Evolutionary conservation across 2,113 vertebrate species (phyloP).

Genomic region (Azemiops feae): DNA sequence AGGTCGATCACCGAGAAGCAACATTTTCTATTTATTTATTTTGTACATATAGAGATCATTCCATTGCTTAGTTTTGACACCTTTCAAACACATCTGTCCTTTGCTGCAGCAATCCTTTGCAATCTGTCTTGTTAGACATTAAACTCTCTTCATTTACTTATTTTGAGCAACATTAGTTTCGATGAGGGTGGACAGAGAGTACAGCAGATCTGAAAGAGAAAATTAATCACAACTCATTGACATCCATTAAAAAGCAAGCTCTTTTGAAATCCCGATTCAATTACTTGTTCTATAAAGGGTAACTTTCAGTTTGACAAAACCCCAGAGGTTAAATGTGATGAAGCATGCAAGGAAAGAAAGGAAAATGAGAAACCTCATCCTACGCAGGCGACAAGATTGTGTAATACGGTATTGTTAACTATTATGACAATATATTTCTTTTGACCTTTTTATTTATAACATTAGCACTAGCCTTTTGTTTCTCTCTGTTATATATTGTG

Average conservation of each 20-base stretch:
- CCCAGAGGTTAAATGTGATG: slow-evolving; percentile 29
- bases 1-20: background rate
- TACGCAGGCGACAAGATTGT: slow-evolving; percentile 8
- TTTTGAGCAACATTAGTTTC: slow-evolving; percentile 39
- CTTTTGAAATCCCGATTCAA: slow-evolving; percentile 40
- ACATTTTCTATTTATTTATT: background rate
- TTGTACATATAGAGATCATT: background rate
- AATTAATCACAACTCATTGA: slow-evolving; percentile 49
- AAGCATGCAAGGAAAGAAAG: background rate
- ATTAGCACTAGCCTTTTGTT: slow-evolving; percentile 17
- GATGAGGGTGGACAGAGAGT: slow-evolving; percentile 4
- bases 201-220: slow-evolving; percentile 10
- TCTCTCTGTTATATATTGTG: background rate
- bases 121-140: background rate
- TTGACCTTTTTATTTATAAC: slow-evolving; percentile 24
- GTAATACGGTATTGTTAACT: slow-evolving; percentile 25
- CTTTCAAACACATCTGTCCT: background rate
- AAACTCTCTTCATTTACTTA: slow-evolving; percentile 22
- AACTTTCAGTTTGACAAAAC: slow-evolving; percentile 37
- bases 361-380: slow-evolving; percentile 30
- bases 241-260: slow-evolving; percentile 47
- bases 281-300: slow-evolving; percentile 42
- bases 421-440: slow-evolving; percentile 6
- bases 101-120: background rate
- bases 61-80: background rate